Conservation (phyloP, 2,797 vertebrate genomes). For the Kryptolebias ocellatus region DNA sequence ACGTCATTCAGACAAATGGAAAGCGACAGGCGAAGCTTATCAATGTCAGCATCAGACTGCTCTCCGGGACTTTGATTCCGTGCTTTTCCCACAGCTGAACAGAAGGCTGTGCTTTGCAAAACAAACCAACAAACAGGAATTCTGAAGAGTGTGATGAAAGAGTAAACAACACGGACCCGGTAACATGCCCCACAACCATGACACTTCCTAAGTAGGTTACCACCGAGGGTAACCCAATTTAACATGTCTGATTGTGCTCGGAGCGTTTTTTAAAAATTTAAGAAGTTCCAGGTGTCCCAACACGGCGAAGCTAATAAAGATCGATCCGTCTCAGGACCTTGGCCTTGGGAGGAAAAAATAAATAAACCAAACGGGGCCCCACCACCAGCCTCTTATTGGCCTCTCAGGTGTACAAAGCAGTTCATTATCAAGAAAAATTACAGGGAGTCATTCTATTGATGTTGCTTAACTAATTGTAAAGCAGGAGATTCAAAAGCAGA, state of each 20-base stretch:
- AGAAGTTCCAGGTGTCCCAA: constrained; percentile 30
- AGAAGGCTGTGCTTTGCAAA: constrained; percentile 85
- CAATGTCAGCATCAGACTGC: constrained; percentile 70
- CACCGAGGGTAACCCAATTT: constrained; percentile 75
- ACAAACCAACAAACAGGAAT: constrained; percentile 86
- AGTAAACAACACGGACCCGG: constrained; percentile 81
- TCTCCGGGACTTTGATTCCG: constrained; percentile 75
- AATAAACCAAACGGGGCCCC: constrained; percentile 45
- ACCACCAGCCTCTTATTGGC: constrained; percentile 49
- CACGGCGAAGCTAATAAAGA: constrained; percentile 22
- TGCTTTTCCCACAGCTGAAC: constrained; percentile 80
- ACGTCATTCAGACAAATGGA: constrained; percentile 78
- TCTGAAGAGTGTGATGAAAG: constrained; percentile 83
- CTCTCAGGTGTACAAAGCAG: constrained; percentile 72
- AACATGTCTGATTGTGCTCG: constrained; percentile 58
- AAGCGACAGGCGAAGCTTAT: constrained; percentile 74
- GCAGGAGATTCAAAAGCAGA: constrained; percentile 85
- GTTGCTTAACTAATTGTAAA: constrained; percentile 87
- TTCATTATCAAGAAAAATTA: constrained; percentile 83
- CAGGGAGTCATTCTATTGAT: constrained; percentile 85
- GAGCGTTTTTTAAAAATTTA: constrained; percentile 51
- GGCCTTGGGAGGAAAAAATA: constrained; percentile 39
- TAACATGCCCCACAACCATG: constrained; percentile 82
- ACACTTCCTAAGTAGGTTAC: constrained; percentile 84
- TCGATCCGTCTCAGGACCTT: constrained; percentile 53